Base-by-base conservation (phyloP, 2,888 invertebrate species). In the Lepidocyrtoides sp. region DNA sequence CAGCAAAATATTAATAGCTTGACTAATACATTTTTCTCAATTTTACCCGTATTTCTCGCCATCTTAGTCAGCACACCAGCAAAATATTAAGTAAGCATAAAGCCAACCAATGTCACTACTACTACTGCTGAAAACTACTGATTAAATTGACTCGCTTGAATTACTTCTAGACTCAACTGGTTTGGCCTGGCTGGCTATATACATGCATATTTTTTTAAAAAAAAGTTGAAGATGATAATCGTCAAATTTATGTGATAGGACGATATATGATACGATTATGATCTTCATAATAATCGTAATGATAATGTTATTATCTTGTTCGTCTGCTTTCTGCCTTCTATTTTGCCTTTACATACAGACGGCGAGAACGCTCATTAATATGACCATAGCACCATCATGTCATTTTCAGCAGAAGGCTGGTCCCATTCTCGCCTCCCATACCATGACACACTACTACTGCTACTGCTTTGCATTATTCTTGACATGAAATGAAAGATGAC, bases 401-500 rank as follows among this genome's bases (percentile, higher is more conserved):
- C 51, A 51, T 8, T 51, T n/a, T 51, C 51, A 51, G 51, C n/a
- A 51, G 51, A 17, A n/a, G 8, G 44, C n/a, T 17, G 5, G 2
- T 51, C 1, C 1, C 12, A 2, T 2, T 14, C 51, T n/a, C n/a
- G 3, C n/a, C 5, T n/a, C n/a, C n/a, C n/a, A n/a, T n/a, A n/a
- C n/a, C n/a, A n/a, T n/a, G n/a, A n/a, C n/a, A n/a, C n/a, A n/a
- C n/a, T n/a, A n/a, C n/a, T n/a, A 10, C 41, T 41, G 41, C 41
- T 41, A 14, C 29, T 63, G 10, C 3, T 44, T 48, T 7, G 63
- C 69, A n/a, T 20, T 0, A n/a, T 3, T 17, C 14, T 26, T 72
- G 72, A 44, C 48, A 26, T n/a, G 60, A 86, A 57, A 57, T 86
- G 85, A 48, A 36, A 85, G 51, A 85, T 85, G 86, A 86, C 86